Conservation (phyloP, 1,140 invertebrate species). For the Micrasema longulum region DNA sequence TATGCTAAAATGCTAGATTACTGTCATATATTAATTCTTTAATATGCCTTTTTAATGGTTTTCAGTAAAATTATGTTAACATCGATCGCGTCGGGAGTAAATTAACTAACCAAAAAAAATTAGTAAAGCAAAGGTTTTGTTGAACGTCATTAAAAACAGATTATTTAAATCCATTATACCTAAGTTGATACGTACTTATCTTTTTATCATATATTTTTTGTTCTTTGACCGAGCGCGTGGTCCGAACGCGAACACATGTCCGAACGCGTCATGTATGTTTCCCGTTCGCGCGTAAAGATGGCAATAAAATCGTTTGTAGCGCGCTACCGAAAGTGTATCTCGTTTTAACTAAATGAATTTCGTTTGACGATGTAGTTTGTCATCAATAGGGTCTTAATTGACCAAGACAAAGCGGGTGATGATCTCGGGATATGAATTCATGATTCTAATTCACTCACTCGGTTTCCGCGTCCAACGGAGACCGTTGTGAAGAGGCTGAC, state of each 20-base stretch:
- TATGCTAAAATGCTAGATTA: too few relatives aligned
- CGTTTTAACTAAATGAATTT: not conserved
- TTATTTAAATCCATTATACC: too few relatives aligned
- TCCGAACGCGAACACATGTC: not conserved
- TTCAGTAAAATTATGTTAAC: too few relatives aligned
- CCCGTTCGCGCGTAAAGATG: not conserved
- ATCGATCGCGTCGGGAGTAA: too few relatives aligned
- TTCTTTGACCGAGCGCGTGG: not conserved
- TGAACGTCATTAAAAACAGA: too few relatives aligned
- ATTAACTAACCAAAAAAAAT: too few relatives aligned
- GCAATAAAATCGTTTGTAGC: constrained; percentile 3
- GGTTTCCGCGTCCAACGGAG: constrained; percentile 19
- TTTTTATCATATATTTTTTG: too few relatives aligned
- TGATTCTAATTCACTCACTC: constrained; percentile 17
- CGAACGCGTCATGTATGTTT: not conserved
- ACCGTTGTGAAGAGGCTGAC: constrained; percentile 10
- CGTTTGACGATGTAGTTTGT: not conserved
- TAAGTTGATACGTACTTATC: too few relatives aligned
- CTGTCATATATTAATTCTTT: too few relatives aligned
- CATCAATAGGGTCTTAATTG: constrained; percentile 39
- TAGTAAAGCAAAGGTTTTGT: too few relatives aligned
- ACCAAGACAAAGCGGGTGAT: constrained; percentile 32
- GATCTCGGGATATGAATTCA: constrained; percentile 23
- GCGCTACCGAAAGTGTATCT: not conserved
- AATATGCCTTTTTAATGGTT: too few relatives aligned